Percentiles rank a stretch among this genome's conserved stretches.
These are phyloP conservation scores for Pissodes strobi DNA, from an alignment of 1,140 invertebrate species.

Conservation along the genomic window DNA sequence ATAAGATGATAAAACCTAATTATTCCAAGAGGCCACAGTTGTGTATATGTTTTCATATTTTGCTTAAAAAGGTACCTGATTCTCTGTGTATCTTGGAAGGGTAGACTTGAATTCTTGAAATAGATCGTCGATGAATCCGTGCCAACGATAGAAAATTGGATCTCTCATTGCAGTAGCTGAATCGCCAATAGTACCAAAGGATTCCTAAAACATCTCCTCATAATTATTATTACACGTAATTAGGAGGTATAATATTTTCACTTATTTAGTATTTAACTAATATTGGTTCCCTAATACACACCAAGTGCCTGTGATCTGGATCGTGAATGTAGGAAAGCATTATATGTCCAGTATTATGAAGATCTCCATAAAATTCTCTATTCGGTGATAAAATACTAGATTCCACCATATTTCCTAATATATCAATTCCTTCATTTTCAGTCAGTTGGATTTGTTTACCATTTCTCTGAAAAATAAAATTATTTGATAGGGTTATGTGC, in stretches of 20 bases:
- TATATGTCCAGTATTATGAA: slow-evolving; percentile 74
- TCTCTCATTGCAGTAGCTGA: slow-evolving; percentile 76
- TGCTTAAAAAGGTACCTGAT: no score
- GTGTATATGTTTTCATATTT: no score
- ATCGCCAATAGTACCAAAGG: slow-evolving; percentile 68
- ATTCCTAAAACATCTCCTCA: no score
- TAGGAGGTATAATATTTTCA: no score
- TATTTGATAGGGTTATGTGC: no score
- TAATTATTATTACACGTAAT: no score
- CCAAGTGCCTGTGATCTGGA: slow-evolving; percentile 69
- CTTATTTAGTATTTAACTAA: no score
- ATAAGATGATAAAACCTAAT: no score
- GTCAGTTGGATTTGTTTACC: slow-evolving; percentile 43
- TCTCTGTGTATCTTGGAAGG: slow-evolving; percentile 64
- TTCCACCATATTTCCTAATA: slow-evolving; percentile 81
- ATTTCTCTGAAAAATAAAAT: slow-evolving; percentile 40
- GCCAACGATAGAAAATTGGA: slow-evolving; percentile 85
- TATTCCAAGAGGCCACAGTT: no score
- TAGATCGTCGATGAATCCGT: slow-evolving; percentile 77
- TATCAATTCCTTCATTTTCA: slow-evolving; percentile 64
- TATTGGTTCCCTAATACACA: no score
- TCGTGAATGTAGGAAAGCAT: slow-evolving; percentile 73
- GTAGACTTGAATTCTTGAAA: slow-evolving; percentile 76
- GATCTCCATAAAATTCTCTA: slow-evolving; percentile 69
- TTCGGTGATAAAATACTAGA: slow-evolving; percentile 72